These are phyloP conservation scores for Bettongia penicillata DNA, from an alignment of 2,113 vertebrate species.

Conservation along the genomic window DNA sequence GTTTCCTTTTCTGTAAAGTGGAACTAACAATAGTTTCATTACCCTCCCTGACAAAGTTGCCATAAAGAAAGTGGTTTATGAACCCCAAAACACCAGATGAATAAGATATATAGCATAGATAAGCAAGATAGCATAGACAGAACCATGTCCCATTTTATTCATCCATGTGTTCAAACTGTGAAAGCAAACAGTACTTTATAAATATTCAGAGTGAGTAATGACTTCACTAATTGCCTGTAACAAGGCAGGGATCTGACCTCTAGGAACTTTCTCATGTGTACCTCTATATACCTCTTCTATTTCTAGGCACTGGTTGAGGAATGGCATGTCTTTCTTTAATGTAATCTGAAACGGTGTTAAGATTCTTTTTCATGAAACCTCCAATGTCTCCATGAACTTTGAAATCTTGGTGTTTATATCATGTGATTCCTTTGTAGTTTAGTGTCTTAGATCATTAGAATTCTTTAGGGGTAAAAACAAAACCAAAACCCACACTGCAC, in stretches of 20 bases:
- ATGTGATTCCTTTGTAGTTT: background rate
- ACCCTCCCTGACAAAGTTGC: background rate
- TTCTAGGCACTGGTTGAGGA: background rate
- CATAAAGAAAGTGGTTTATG: background rate
- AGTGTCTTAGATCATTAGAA: background rate
- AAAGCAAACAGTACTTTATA: conserved; percentile 55
- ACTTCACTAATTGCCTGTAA: conserved; percentile 49
- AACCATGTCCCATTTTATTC: background rate
- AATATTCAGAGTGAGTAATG: conserved; percentile 28
- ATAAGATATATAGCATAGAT: background rate
- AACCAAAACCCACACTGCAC: background rate
- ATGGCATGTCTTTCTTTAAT: background rate
- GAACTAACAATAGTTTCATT: background rate
- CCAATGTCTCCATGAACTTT: background rate
- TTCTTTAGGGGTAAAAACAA: conserved; percentile 4
- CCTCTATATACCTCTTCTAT: conserved; percentile 35
- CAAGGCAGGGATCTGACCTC: conserved; percentile 27
- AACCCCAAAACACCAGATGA: background rate
- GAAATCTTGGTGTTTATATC: background rate
- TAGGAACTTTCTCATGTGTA: conserved; percentile 12
- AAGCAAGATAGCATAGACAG: background rate
- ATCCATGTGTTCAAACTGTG: background rate
- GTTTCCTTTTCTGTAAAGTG: background rate
- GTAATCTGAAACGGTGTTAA: background rate
- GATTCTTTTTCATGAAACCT: conserved; percentile 17